Conservation (phyloP, 2,888 invertebrate species). For the Dexiosoma caninum region DNA sequence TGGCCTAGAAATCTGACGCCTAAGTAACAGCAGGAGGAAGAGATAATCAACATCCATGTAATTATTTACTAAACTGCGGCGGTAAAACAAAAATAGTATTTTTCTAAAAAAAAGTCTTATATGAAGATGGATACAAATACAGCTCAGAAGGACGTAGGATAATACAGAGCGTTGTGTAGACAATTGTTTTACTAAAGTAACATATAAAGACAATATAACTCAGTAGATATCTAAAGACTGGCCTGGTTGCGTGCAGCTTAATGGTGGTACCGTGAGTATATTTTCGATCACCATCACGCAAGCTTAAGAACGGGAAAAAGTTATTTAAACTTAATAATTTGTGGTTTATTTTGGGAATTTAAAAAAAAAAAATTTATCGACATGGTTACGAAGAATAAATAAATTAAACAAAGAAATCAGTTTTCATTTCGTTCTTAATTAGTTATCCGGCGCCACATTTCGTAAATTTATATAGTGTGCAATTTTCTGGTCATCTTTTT, state of each 20-base stretch:
- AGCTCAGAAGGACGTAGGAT: not conserved
- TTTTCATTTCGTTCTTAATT: no score
- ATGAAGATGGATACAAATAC: not conserved
- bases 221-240: not conserved
- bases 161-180: not conserved
- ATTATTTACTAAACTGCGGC: not conserved
- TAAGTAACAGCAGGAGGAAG: slow-evolving; percentile 20
- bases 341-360: no score
- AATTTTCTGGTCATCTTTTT: no score
- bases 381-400: no score
- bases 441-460: no score
- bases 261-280: not conserved
- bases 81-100: slow-evolving; percentile 5
- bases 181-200: slow-evolving; percentile 15
- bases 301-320: no score
- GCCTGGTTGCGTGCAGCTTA: not conserved
- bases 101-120: slow-evolving; percentile 6
- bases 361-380: no score
- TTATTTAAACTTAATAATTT: no score
- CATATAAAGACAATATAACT: slow-evolving; percentile 35
- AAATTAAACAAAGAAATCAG: no score
- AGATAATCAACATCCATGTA: slow-evolving; percentile 16
- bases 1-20: not conserved
- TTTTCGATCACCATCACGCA: no score
- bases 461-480: no score